phyloP scores from a whole-genome alignment of 2,797 vertebrate genomes.

The Knipowitschia caucasica region DNA sequence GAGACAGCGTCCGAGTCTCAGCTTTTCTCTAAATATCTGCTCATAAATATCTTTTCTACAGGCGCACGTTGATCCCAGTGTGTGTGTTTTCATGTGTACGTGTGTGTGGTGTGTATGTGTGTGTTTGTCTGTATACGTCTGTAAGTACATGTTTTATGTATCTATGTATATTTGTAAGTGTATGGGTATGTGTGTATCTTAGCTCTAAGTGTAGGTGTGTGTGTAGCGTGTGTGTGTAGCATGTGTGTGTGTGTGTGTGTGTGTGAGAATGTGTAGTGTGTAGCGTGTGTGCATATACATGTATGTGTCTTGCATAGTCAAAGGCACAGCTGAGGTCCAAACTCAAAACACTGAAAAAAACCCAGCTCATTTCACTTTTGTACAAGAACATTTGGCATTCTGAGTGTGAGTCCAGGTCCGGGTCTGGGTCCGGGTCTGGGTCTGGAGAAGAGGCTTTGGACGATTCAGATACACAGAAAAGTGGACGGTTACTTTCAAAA shows the following conservation, averaged over 20 bases:
- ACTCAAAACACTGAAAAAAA: conserved; percentile 69
- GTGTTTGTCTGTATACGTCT: too few relatives aligned
- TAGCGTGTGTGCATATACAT: conserved; percentile 74
- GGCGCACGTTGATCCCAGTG: conserved; percentile 85
- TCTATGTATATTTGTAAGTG: too few relatives aligned
- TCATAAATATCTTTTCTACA: conserved; percentile 77
- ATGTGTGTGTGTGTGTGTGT: conserved; percentile 76
- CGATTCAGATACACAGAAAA: not conserved
- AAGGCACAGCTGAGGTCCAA: conserved; percentile 99
- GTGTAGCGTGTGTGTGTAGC: too few relatives aligned
- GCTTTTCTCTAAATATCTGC: conserved; percentile 15
- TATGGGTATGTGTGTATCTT: too few relatives aligned
- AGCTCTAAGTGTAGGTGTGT: too few relatives aligned
- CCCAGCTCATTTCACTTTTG: conserved; percentile 49
- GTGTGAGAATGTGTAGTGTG: too few relatives aligned
- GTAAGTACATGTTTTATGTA: too few relatives aligned
- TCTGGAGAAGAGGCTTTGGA: too few relatives aligned
- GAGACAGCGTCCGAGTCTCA: conserved; percentile 87
- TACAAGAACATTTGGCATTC: conserved; percentile 77
- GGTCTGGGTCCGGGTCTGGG: too few relatives aligned
- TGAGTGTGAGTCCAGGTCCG: too few relatives aligned
- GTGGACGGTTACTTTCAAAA: not conserved
- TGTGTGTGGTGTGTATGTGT: too few relatives aligned
- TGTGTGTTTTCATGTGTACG: conserved; percentile 80
- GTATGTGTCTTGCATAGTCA: conserved; percentile 95